Conservation (phyloP, 2,113 vertebrate species). For the Tachycineta bicolor region DNA sequence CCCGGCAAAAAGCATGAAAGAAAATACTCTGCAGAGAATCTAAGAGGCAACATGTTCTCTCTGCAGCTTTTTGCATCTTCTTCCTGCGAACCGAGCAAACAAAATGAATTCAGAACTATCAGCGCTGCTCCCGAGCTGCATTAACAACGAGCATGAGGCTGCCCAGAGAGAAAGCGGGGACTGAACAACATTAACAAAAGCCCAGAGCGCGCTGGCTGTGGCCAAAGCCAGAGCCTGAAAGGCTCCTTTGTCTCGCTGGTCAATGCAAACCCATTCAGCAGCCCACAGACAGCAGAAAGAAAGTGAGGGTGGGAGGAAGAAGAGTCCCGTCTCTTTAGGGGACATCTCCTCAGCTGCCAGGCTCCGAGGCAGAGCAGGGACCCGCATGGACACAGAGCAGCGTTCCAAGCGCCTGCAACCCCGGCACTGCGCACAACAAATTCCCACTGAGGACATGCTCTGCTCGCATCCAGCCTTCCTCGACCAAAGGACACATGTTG, state of each 20-base stretch:
- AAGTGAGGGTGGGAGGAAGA: slow-evolving; percentile 53
- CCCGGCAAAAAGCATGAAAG: neutral
- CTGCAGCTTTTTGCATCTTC: neutral
- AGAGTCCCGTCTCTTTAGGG: slow-evolving; percentile 62
- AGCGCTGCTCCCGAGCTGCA: neutral
- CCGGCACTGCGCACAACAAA: neutral
- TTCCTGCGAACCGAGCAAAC: slow-evolving; percentile 29
- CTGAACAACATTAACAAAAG: slow-evolving; percentile 66
- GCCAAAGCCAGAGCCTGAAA: slow-evolving; percentile 60
- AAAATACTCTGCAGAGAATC: neutral
- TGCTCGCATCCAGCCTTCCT: neutral
- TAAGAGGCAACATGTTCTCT: neutral
- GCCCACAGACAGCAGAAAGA: slow-evolving; percentile 45
- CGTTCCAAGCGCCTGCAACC: neutral
- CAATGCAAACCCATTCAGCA: slow-evolving; percentile 73
- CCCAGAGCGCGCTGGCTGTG: slow-evolving; percentile 23
- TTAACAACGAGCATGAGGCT: slow-evolving; percentile 54
- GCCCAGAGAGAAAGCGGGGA: slow-evolving; percentile 29
- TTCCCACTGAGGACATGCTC: neutral
- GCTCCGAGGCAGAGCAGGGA: neutral
- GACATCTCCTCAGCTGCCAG: slow-evolving; percentile 68
- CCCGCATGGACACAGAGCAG: neutral
- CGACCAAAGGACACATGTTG: neutral
- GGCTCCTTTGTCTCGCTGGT: slow-evolving; percentile 72
- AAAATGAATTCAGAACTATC: slow-evolving; percentile 34